Percentiles rank a stretch among this genome's conserved stretches.
These are phyloP conservation scores for Anniella stebbinsi DNA, from an alignment of 2,797 vertebrate genomes.

Conservation along the genomic window DNA sequence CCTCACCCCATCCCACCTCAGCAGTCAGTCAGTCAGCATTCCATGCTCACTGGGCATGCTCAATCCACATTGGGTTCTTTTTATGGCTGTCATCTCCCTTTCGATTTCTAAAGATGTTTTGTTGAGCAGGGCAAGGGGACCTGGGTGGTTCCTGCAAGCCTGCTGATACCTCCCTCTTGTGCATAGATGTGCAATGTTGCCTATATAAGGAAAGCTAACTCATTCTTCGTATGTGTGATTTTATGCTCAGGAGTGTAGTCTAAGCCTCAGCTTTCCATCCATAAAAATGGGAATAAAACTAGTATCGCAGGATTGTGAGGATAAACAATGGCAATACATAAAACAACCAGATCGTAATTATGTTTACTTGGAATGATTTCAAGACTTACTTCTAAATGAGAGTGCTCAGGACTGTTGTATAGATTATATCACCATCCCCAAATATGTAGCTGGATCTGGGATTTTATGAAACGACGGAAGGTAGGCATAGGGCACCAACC, in stretches of 20 bases:
- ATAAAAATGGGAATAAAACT: background rate
- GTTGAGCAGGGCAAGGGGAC: no score
- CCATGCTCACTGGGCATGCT: background rate
- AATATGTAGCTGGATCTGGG: background rate
- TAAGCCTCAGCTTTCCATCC: background rate
- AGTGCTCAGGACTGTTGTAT: background rate
- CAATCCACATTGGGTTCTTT: background rate
- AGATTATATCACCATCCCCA: background rate
- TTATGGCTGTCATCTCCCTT: background rate
- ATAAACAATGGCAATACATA: background rate
- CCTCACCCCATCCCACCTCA: background rate
- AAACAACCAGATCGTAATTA: background rate
- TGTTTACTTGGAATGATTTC: background rate
- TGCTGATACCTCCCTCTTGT: background rate
- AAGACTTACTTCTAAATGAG: conserved; percentile 4
- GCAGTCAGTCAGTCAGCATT: background rate
- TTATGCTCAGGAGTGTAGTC: background rate
- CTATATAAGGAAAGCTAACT: background rate
- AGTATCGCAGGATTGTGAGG: background rate
- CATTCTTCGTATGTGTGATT: background rate
- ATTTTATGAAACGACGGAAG: background rate
- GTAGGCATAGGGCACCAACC: no score
- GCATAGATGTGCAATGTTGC: background rate
- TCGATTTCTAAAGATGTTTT: background rate
- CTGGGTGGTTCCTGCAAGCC: no score